Base-by-base conservation (phyloP, 2,797 vertebrate genomes). In the Anguilla megastoma region DNA sequence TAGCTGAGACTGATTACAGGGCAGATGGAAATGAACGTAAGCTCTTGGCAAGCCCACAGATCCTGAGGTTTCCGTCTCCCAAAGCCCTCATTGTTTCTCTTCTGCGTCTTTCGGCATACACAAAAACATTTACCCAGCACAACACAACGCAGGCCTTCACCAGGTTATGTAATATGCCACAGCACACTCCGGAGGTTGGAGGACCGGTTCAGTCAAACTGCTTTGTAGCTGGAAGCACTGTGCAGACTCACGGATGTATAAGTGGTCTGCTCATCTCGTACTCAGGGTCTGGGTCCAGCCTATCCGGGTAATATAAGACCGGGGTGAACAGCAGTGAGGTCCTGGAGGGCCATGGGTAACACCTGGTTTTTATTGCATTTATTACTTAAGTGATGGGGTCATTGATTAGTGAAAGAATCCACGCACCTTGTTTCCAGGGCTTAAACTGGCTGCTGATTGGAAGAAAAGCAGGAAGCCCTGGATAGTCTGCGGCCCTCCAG, bases 1-100 rank as follows among this genome's bases (percentile, higher is more conserved):
- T 89, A 89, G 89, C 89, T 60, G 82, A 92, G 93, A 92, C 89
- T 90, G 90, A 93, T 94, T 93, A 91, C 86, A 88, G 91, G 86
- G 88, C 74, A 92, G 90, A 92, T 90, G 85, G 83, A 92, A 93
- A 90, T 27, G 89, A 92, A 90, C 89, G 66, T n/a, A 0, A 91
- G 88, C 87, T 85, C 87, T 89, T 92, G 89, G 90, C 91, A 87
- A 66, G 1, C 0, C n/a, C 87, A 18, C 33, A 90, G 88, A 89
- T 79, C 82, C 89, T 88, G 88, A 91, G 89, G 88, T 90, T 86
- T 21, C 45, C 88, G 84, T 24, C 45, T 50, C 50, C 24, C 79
- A 58, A 41, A 82, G n/a, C 12, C 30, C 52, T 36, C 14, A 12
- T 82, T 27, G 41, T 79, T 18, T 36, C 33, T 79, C 74, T 6